phyloP scores from a whole-genome alignment of 2,888 invertebrate species.

The Agrochola lychnidis region DNA sequence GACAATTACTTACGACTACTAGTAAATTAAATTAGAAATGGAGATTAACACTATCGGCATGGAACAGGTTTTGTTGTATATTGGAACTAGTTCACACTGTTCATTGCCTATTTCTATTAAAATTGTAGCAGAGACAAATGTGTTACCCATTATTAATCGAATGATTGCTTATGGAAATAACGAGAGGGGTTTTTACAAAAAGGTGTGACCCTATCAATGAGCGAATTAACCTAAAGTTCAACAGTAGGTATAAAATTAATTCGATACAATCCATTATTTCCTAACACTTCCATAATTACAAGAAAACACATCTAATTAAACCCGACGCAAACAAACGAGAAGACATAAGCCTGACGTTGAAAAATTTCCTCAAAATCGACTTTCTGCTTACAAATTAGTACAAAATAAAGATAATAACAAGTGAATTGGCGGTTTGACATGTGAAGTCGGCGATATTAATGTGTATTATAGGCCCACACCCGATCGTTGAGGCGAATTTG shows the following conservation, averaged over 20 bases:
- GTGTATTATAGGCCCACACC: slow-evolving; percentile 88
- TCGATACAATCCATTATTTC: slow-evolving; percentile 14
- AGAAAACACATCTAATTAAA: slow-evolving; percentile 38
- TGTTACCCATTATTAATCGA: not conserved
- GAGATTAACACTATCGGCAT: slow-evolving; percentile 34
- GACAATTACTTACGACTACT: slow-evolving; percentile 53
- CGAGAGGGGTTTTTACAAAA: not conserved
- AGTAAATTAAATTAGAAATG: slow-evolving; percentile 54
- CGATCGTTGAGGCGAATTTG: slow-evolving; percentile 87
- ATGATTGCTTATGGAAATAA: not conserved
- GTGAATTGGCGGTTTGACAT: slow-evolving; percentile 88
- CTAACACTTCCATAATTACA: slow-evolving; percentile 36
- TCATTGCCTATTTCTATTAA: slow-evolving; percentile 10
- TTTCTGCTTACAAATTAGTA: slow-evolving; percentile 84
- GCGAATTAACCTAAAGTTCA: not conserved
- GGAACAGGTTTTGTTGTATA: slow-evolving; percentile 38
- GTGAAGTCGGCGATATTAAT: slow-evolving; percentile 87
- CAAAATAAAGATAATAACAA: slow-evolving; percentile 89
- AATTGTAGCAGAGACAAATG: slow-evolving; percentile 35
- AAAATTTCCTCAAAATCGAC: slow-evolving; percentile 73
- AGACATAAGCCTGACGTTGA: slow-evolving; percentile 57
- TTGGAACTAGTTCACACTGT: slow-evolving; percentile 39
- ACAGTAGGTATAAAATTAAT: slow-evolving; percentile 15
- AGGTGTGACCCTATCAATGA: slow-evolving; percentile 7
- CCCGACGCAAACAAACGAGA: slow-evolving; percentile 49